Conservation (phyloP, 1,140 invertebrate genomes). For the Sinella curviseta region DNA sequence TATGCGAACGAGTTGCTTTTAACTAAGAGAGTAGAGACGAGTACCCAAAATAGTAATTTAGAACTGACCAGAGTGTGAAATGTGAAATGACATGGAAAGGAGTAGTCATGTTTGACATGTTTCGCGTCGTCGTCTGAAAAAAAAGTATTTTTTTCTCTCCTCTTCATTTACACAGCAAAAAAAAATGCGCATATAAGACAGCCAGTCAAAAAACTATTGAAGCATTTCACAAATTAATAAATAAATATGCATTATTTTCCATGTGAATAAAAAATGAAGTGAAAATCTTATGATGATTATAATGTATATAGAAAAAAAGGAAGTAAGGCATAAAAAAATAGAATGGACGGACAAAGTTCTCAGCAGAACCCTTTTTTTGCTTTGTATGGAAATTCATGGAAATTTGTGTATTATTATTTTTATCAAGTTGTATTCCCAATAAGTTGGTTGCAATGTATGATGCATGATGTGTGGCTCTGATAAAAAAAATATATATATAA, state of each 20-base stretch:
- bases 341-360: neutral
- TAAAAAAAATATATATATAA: too few species aligned
- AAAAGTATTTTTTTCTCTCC: neutral
- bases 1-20: too few species aligned
- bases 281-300: too few species aligned
- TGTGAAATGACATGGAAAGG: constrained; percentile 35
- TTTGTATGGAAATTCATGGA: constrained; percentile 7
- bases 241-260: too few species aligned
- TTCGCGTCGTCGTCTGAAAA: too few species aligned
- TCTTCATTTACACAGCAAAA: neutral
- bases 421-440: neutral
- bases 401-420: too few species aligned
- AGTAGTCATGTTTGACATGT: neutral
- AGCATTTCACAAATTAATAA: too few species aligned
- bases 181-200: too few species aligned
- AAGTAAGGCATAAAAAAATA: neutral
- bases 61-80: constrained; percentile 33
- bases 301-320: neutral
- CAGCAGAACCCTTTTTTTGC: neutral
- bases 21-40: too few species aligned
- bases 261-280: too few species aligned
- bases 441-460: neutral
- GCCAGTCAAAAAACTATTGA: too few species aligned
- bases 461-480: neutral
- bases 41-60: too few species aligned